Conservation (phyloP, 2,113 vertebrate species). For the Naja naja region DNA sequence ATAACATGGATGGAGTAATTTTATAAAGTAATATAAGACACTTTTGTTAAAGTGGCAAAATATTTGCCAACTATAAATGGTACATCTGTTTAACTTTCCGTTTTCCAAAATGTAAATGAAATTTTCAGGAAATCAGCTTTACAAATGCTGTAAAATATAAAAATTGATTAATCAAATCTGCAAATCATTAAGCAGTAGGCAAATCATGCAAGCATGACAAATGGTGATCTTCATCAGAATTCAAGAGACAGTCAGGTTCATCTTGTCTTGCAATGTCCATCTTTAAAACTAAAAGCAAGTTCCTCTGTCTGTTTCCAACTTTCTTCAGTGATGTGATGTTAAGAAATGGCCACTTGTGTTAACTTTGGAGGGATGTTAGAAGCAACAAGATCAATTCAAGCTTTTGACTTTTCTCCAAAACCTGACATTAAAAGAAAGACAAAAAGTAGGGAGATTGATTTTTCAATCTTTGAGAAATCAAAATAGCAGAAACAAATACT, state of each 20-base stretch:
- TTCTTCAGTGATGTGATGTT: background rate
- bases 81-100: background rate
- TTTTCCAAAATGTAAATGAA: background rate
- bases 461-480: background rate
- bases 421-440: background rate
- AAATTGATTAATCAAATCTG: background rate
- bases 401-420: background rate
- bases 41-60: background rate
- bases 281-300: background rate
- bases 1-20: background rate
- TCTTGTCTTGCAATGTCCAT: background rate
- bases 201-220: background rate
- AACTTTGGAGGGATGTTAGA: background rate
- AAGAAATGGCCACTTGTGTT: background rate
- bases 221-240: background rate
- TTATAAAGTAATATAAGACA: background rate
- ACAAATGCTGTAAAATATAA: background rate
- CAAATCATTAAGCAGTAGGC: background rate
- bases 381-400: background rate
- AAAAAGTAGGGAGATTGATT: background rate
- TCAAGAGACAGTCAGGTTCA: background rate
- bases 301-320: background rate
- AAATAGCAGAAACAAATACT: background rate
- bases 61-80: background rate
- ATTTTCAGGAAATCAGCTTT: constrained; percentile 7